Conservation (phyloP, 2,888 invertebrate genomes). For the Leucoma salicis region DNA sequence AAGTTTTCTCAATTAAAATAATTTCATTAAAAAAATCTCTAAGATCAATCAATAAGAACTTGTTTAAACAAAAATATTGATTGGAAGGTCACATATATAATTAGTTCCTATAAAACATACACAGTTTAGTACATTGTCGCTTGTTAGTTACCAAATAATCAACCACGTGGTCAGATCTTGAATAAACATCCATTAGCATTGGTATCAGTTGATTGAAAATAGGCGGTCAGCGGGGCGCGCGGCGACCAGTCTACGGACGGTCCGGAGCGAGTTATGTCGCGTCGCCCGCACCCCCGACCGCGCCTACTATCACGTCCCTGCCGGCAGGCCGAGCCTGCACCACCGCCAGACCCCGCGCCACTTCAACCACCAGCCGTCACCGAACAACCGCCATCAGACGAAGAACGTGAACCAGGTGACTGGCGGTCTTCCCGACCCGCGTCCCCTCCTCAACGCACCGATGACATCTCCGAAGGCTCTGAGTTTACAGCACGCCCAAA, state of each 20-base stretch:
- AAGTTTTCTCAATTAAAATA: too few relatives aligned
- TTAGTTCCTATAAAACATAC: too few relatives aligned
- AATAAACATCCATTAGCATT: conserved; percentile 52
- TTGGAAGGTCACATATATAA: too few relatives aligned
- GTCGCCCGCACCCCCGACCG: conserved; percentile 67
- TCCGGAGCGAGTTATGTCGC: conserved; percentile 67
- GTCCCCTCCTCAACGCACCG: conserved; percentile 67
- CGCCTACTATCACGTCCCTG: conserved; percentile 63
- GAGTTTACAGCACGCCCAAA: conserved; percentile 78
- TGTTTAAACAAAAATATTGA: too few relatives aligned
- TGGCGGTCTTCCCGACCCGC: conserved; percentile 71
- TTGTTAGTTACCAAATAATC: conserved; percentile 40
- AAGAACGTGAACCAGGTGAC: conserved; percentile 80
- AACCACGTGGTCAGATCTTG: conserved; percentile 53
- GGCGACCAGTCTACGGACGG: conserved; percentile 63
- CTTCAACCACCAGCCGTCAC: conserved; percentile 48
- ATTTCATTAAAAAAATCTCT: too few relatives aligned
- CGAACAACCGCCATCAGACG: conserved; percentile 72
- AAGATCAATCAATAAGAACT: too few relatives aligned
- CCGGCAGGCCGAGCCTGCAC: conserved; percentile 71
- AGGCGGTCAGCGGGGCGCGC: conserved; percentile 50
- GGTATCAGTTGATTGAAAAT: conserved; percentile 62
- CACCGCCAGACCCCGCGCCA: conserved; percentile 66
- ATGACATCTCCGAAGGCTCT: conserved; percentile 74
- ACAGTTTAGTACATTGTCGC: neutral